Conservation (phyloP, 2,888 invertebrate genomes). For the Pristionchus arcanus region DNA sequence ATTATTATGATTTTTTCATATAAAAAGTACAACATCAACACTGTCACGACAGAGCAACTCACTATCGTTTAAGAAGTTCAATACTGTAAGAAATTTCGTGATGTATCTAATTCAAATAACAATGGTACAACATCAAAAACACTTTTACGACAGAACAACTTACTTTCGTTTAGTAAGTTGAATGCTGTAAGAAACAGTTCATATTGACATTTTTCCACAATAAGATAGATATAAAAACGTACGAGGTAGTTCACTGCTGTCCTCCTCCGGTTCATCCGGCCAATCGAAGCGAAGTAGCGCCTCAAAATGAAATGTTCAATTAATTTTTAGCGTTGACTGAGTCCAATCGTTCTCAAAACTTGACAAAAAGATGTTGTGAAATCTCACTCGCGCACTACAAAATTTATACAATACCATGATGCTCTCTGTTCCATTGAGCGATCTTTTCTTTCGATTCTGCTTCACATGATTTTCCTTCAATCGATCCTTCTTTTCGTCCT, state of each 20-base stretch:
- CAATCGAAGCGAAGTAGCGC: background rate
- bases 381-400: background rate
- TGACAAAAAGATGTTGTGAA: background rate
- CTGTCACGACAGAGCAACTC: background rate
- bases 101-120: no score
- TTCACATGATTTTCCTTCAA: conserved; percentile 15
- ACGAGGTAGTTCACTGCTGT: conserved; percentile 35
- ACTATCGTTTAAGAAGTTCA: background rate
- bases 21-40: background rate
- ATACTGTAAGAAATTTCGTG: background rate
- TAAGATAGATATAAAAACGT: background rate
- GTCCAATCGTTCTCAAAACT: background rate
- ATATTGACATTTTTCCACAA: background rate
- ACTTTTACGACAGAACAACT: background rate
- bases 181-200: background rate
- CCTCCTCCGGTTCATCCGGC: conserved; percentile 8
- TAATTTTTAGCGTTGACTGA: background rate
- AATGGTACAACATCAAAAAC: no score
- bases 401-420: background rate
- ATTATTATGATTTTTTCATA: background rate
- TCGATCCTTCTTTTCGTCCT: conserved; percentile 50
- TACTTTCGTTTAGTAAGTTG: background rate
- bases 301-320: background rate
- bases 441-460: background rate
- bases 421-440: background rate